Evolutionary conservation across 2,888 invertebrate genomes (phyloP).

Genomic region (Trissonchulus latispiculum): DNA sequence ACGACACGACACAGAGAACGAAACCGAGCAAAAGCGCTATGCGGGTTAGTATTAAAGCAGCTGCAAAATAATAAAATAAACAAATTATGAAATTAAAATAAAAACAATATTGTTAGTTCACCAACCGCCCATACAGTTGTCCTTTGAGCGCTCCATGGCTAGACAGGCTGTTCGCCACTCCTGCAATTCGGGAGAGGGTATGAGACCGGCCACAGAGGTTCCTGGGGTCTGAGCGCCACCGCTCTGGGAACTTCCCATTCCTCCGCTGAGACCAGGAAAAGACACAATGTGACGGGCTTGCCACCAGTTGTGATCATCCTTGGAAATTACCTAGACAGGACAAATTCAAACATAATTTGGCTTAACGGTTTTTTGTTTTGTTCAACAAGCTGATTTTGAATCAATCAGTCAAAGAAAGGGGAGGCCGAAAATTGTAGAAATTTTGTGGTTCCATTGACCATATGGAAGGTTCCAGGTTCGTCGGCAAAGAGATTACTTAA

Average conservation of each 20-base stretch:
- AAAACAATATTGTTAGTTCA: no score
- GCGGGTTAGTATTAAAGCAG: background rate
- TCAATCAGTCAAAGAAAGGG: no score
- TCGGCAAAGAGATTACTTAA: no score
- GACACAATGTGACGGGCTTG: conserved; percentile 52
- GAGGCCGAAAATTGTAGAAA: no score
- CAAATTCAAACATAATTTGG: no score
- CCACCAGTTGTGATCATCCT: conserved; percentile 99
- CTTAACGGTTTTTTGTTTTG: no score
- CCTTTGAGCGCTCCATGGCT: conserved; percentile 87
- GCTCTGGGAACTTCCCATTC: background rate
- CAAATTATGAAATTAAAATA: background rate
- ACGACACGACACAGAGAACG: no score
- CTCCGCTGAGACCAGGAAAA: conserved; percentile 35
- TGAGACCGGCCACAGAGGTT: conserved; percentile 54
- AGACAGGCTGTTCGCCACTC: conserved; percentile 95
- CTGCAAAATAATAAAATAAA: background rate
- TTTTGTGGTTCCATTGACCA: no score
- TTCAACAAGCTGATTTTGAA: no score
- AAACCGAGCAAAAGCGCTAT: no score
- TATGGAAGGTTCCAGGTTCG: no score
- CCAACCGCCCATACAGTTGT: conserved; percentile 79
- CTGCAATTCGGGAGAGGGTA: conserved; percentile 95
- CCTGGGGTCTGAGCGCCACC: conserved; percentile 25
- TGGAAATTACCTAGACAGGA: conserved; percentile 60